A percentile compares a stretch with the other conserved stretches of the same genome.
phyloP scores from a whole-genome alignment of 2,797 vertebrate genomes.

The Natrix natrix region DNA sequence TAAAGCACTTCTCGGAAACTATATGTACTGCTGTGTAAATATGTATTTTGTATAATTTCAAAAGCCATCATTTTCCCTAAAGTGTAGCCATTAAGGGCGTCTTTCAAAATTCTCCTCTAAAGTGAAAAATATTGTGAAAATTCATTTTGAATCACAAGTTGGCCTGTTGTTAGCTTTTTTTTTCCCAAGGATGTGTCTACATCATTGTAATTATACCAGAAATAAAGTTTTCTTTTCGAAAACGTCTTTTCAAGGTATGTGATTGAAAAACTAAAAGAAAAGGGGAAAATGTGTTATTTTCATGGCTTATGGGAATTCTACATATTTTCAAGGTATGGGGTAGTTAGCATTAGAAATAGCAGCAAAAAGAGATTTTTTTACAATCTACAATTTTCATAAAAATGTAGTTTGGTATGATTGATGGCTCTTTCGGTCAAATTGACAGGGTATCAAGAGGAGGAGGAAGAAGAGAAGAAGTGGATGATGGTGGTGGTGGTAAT shows the following conservation, averaged over 20 bases:
- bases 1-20: slow-evolving; percentile 4
- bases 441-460: neutral
- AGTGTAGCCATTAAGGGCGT: slow-evolving; percentile 9
- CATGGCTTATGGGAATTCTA: slow-evolving; percentile 34
- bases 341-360: neutral
- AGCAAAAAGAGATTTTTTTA: neutral
- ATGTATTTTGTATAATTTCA: slow-evolving; percentile 7
- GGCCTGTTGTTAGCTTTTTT: neutral
- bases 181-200: neutral
- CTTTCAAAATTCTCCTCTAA: neutral
- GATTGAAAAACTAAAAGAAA: neutral
- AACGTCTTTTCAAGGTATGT: neutral
- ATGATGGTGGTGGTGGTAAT: neutral
- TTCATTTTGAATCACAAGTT: slow-evolving; percentile 14
- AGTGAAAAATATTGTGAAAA: slow-evolving; percentile 16
- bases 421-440: neutral
- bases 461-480: neutral
- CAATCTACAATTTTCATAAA: neutral
- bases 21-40: neutral
- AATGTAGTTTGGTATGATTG: neutral
- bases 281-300: slow-evolving; percentile 60
- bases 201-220: neutral
- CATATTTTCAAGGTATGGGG: neutral
- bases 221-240: neutral
- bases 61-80: slow-evolving; percentile 15